Base-by-base conservation (phyloP, 2,797 vertebrate species). In the Pyrocephalus nanus region DNA sequence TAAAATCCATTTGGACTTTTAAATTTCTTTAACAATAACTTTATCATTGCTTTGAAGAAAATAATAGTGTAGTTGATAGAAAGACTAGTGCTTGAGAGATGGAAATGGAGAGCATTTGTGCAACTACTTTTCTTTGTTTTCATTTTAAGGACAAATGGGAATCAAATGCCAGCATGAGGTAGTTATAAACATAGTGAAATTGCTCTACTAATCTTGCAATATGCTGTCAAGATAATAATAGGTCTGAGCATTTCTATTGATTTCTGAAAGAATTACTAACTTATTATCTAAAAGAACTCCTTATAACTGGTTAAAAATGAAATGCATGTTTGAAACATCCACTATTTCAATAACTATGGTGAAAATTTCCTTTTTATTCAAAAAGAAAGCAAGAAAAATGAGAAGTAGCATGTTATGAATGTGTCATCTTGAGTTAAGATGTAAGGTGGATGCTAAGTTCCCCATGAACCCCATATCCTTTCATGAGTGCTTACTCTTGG, bases 231-330 rank as follows among this genome's bases (percentile, higher is more conserved):
- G 65, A 40, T 91, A 93, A 89, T 91, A 96, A 91, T 83, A 93
- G 78, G 94, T 93, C 36, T 93, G 67, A 93, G 78, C 87, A 64
- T 85, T 96, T 87, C 64, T 61, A 92, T 86, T 87, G 91, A 95
- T 93, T 94, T 96, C 71, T 93, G 91, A 84, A 86, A 81, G 66
- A 93, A 95, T 96, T 96, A 84, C 74, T 84, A 74, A 89, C 78
- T 92, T 90, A 75, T 92, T 92, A 64, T 87, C 78, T 80, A 80
- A 61, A 50, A 45, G 77, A 87, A 72, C 26, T 79, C 42, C 61
- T 77, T 93, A 57, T 60, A 82, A 80, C 51, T 55, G 40, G 61
- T 86, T 92, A 88, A 90, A 92, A 94, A 94, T 80, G 19, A 95
- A 95, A 80, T 71, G 53, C 1, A 7, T 7, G 22, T 36, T 72